phyloP scores from a whole-genome alignment of 2,797 vertebrate species.

The Mycteria americana region DNA sequence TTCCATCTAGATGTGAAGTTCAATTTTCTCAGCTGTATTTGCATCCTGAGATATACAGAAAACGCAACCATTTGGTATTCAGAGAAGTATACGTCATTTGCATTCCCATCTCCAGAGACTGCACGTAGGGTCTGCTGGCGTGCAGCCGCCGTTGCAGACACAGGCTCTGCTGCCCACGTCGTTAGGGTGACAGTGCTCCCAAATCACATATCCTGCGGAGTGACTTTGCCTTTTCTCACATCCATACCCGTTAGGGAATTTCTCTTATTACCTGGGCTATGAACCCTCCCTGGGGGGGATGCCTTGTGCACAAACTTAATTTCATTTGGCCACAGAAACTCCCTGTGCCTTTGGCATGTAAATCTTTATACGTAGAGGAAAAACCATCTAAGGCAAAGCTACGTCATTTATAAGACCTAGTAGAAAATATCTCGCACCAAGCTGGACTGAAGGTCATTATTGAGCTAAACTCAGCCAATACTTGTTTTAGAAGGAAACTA shows the following conservation, averaged over 20 bases:
- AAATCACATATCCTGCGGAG: neutral
- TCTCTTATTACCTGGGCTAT: slow-evolving; percentile 10
- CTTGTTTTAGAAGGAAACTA: neutral
- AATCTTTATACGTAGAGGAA: neutral
- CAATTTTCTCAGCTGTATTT: neutral
- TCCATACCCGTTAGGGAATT: neutral
- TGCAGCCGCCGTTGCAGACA: accelerated
- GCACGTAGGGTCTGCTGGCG: accelerated
- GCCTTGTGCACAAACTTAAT: slow-evolving; percentile 18
- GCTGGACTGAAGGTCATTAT: neutral
- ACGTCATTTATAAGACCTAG: neutral
- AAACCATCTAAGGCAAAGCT: neutral
- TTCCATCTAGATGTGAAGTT: neutral
- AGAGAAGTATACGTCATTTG: neutral
- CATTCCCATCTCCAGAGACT: neutral
- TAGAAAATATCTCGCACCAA: neutral
- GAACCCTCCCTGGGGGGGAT: slow-evolving; percentile 1
- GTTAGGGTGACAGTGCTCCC: neutral
- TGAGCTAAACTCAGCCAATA: neutral
- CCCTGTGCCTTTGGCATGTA: neutral
- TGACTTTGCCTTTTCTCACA: slow-evolving; percentile 12
- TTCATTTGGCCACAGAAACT: slow-evolving; percentile 39
- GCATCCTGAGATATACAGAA: neutral
- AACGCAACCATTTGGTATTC: neutral
- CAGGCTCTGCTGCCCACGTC: neutral